Percentiles rank a stretch among this genome's conserved stretches.
These are phyloP conservation scores for Bambusicola thoracicus DNA, from an alignment of 2,113 vertebrate genomes.

Conservation along the genomic window DNA sequence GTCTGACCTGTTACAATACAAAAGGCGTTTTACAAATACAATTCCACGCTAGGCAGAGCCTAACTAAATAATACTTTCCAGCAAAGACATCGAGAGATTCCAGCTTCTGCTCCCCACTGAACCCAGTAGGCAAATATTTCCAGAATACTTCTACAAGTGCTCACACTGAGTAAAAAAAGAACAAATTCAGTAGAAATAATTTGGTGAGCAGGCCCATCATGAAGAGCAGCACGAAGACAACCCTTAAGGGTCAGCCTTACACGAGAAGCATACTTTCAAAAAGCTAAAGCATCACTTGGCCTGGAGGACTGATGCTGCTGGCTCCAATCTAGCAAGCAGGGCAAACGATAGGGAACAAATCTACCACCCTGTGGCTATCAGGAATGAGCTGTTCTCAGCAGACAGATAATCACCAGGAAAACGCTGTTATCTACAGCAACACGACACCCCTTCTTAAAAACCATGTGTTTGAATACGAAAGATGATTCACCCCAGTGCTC, in stretches of 20 bases:
- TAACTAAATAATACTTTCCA: neutral
- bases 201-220: neutral
- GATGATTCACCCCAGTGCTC: neutral
- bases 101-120: neutral
- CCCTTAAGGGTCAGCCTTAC: neutral
- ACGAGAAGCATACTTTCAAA: rapidly evolving
- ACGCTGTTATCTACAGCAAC: neutral
- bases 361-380: neutral
- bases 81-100: neutral
- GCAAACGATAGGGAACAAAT: neutral
- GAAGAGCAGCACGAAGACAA: neutral
- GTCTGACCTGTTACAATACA: conserved; percentile 78
- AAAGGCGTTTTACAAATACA: neutral
- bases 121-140: neutral
- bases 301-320: neutral
- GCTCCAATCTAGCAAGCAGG: neutral
- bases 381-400: neutral
- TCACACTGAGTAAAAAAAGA: neutral
- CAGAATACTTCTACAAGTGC: neutral
- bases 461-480: neutral
- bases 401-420: neutral
- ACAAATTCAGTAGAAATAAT: neutral
- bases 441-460: neutral
- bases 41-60: rapidly evolving
- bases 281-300: neutral